Conservation (phyloP, 2,797 vertebrate genomes). For the Bradypus variegatus region DNA sequence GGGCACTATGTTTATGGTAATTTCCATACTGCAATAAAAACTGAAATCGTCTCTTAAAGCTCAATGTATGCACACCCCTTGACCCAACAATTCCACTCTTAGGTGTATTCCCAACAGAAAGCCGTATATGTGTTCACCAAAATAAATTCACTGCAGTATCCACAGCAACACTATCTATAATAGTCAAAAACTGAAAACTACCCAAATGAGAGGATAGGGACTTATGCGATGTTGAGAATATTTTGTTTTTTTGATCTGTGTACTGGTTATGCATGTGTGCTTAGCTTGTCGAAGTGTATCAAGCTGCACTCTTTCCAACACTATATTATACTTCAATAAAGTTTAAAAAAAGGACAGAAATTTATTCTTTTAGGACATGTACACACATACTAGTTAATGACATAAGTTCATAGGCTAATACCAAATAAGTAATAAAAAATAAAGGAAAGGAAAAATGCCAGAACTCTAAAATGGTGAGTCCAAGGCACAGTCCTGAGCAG, state of each 20-base stretch:
- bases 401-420: not conserved
- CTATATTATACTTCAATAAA: not conserved
- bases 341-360: constrained; percentile 11
- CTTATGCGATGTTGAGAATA: not conserved
- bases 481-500: not conserved
- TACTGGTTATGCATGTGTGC: not conserved
- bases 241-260: not conserved
- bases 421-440: not conserved
- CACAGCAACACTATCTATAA: not conserved
- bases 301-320: constrained; percentile 16
- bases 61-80: not conserved
- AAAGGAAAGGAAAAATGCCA: not conserved
- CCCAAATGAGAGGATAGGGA: not conserved
- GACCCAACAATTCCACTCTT: not conserved
- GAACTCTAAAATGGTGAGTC: not conserved
- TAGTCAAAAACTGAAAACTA: not conserved
- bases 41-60: not conserved
- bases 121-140: not conserved
- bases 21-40: constrained; percentile 21
- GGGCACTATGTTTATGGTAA: not conserved
- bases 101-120: not conserved
- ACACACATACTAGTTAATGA: not conserved
- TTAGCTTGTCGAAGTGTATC: not conserved
- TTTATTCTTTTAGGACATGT: not conserved
- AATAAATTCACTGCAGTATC: not conserved